Conservation (phyloP, 2,113 vertebrate species). For the Neolamprologus falcicula region DNA sequence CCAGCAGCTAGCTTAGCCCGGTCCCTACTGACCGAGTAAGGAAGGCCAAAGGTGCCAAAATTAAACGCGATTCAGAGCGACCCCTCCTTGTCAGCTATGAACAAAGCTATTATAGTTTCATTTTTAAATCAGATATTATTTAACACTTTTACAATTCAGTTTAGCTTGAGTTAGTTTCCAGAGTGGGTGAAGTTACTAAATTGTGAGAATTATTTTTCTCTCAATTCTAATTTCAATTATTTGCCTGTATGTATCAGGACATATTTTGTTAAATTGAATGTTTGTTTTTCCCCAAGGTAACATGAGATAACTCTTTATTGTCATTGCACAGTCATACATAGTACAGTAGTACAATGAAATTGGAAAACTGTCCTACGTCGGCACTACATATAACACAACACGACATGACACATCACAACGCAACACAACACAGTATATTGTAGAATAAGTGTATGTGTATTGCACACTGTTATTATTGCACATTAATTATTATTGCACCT, state of each 20-base stretch:
- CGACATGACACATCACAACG: too few species aligned
- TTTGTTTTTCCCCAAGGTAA: background rate
- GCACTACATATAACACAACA: too few species aligned
- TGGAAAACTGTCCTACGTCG: too few species aligned
- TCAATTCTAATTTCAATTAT: background rate
- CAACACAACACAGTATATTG: too few species aligned
- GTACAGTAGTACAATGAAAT: too few species aligned
- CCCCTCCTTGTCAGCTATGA: background rate
- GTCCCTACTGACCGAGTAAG: background rate
- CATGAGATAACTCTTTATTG: too few species aligned
- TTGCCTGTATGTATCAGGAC: fast-evolving
- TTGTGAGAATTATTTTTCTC: background rate
- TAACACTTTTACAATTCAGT: fast-evolving
- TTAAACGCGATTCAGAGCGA: background rate
- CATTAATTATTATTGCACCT: too few species aligned
- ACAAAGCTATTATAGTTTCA: fast-evolving
- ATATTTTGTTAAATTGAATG: fast-evolving
- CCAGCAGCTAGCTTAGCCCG: background rate
- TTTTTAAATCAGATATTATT: fast-evolving
- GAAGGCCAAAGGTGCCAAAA: background rate
- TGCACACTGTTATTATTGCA: too few species aligned
- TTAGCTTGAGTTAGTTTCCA: background rate
- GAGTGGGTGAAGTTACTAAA: background rate
- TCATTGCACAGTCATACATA: too few species aligned
- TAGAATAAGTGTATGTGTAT: too few species aligned